Conservation (phyloP, 2,113 vertebrate genomes). For the Rhinolophus ferrumequinum region DNA sequence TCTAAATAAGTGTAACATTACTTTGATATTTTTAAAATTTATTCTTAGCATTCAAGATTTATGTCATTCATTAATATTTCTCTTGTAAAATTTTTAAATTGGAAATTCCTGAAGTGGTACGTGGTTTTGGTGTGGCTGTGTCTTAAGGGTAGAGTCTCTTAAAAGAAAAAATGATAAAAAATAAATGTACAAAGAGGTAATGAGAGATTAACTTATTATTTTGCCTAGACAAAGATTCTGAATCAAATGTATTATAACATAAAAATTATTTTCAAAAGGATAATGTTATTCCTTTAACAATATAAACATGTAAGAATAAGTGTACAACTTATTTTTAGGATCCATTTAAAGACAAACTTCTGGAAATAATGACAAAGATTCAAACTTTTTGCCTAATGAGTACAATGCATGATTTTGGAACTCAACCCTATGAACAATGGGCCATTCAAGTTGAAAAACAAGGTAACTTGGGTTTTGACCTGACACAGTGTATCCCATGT, state of each 20-base stretch:
- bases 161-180: constrained; percentile 8
- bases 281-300: constrained; percentile 37
- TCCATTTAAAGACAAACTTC: constrained; percentile 93
- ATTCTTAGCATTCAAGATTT: not conserved
- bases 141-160: not conserved
- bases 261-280: constrained; percentile 2
- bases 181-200: not conserved
- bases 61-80: not conserved
- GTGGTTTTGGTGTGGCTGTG: not conserved
- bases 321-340: constrained; percentile 88
- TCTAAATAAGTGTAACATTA: not conserved
- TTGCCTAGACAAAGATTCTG: not conserved
- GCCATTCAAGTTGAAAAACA: constrained; percentile 90
- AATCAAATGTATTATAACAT: constrained; percentile 17
- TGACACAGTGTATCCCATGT: not conserved
- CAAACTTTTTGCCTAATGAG: constrained; percentile 88
- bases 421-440: constrained; percentile 96
- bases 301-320: constrained; percentile 25
- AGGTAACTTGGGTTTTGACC: constrained; percentile 84
- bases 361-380: constrained; percentile 93
- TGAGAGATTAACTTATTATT: not conserved
- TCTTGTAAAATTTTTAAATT: not conserved
- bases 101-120: not conserved
- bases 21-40: not conserved
- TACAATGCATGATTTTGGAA: constrained; percentile 91